A percentile compares a stretch with the other conserved stretches of the same genome.
phyloP scores from a whole-genome alignment of 2,888 invertebrate genomes.

The Calameuta idolon region DNA sequence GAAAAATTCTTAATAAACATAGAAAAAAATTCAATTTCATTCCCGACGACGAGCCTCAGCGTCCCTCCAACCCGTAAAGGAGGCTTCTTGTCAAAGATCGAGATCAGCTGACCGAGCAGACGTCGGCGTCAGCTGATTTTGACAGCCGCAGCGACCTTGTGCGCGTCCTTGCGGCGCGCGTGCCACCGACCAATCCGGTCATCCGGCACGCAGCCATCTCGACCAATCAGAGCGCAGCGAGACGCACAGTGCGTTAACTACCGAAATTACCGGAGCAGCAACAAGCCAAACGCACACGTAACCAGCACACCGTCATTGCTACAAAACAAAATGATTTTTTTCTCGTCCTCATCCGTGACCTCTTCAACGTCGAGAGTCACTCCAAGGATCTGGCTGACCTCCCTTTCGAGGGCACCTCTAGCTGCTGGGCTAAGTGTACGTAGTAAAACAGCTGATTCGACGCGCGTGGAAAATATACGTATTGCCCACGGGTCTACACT shows the following conservation, averaged over 20 bases:
- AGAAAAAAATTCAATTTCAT: not conserved
- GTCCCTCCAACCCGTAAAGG: not conserved
- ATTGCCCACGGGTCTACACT: not conserved
- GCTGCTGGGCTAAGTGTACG: not conserved
- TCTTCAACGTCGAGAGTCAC: not conserved
- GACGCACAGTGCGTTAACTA: not conserved
- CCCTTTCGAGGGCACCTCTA: not conserved
- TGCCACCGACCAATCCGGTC: slow-evolving; percentile 30
- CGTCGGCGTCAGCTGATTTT: slow-evolving; percentile 53
- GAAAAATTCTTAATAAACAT: not conserved
- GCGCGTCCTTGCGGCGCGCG: slow-evolving; percentile 29
- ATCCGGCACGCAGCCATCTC: not conserved
- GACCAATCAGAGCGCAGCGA: not conserved
- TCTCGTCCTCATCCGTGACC: not conserved
- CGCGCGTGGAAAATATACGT: not conserved
- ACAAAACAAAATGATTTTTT: too few species aligned
- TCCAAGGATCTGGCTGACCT: not conserved
- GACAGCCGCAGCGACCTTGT: slow-evolving; percentile 49
- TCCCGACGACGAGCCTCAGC: not conserved
- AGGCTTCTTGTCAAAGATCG: not conserved
- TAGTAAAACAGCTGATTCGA: not conserved
- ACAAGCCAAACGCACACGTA: not conserved
- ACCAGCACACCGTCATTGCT: not conserved
- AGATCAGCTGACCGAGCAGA: slow-evolving; percentile 49
- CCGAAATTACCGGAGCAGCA: not conserved